Evolutionary conservation across 2,888 invertebrate species (phyloP), one percentile per base, ranked within the genome.

Genomic region (Melitaea athalia): DNA sequence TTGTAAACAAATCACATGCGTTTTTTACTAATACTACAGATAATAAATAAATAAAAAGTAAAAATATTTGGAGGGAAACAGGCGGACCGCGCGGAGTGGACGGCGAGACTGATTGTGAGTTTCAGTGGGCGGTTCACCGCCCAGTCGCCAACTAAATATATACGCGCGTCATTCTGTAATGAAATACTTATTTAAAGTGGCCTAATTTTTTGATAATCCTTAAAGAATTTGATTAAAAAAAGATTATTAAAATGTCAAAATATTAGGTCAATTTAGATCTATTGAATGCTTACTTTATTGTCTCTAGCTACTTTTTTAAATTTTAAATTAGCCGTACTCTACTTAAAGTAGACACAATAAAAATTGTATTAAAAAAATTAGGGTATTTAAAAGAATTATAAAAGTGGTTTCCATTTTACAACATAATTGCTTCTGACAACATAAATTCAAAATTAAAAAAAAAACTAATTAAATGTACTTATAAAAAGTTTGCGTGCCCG

Each of bases 81-180:
- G 92, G 93, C 91, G 87, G 88, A 92, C 93, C 93, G 93, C 93
- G 88, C 93, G 93, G 93, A 93, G 93, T 86, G 90, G 92, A 93
- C 93, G 88, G 79, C 89, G 91, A 90, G 92, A 92, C 92, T 92
- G 24, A 24, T 24, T 24, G 24, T 24, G 85, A 82, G 82, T 85
- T 88, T 89, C 89, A 87, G 91, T 90, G 88, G 91, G 91, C 90
- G 91, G 89, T 60, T 79, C 74, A 72, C 78, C 88, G 87, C 88
- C 88, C 89, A 87, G 78, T 77, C 74, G 77, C 78, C 64, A 72
- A 70, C 74, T 83, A 82, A 83, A 84, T 78, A 76, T 71, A 77
- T 75, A 79, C 80, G 75, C 78, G 82, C 85, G 82, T 87, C 85
- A 89, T 88, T 84, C 85, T 81, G 79, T 74, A 87, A 76, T 80